Percentiles rank a stretch among this genome's conserved stretches.
These are phyloP conservation scores for Sebastes matsubarae DNA, from an alignment of 2,797 vertebrate genomes.

Conservation along the genomic window DNA sequence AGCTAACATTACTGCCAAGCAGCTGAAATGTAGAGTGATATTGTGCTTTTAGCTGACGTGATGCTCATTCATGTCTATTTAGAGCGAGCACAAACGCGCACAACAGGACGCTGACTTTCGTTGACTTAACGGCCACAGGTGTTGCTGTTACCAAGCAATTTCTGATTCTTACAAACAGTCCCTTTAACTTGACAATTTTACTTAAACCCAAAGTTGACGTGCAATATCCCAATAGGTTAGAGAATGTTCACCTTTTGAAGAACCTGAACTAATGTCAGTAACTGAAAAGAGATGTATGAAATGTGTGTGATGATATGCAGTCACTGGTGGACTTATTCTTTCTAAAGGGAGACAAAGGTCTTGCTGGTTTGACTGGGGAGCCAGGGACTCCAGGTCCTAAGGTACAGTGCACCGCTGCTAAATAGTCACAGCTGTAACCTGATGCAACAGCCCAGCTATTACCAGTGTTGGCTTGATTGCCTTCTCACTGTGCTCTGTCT, in stretches of 20 bases:
- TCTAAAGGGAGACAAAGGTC: conserved; percentile 73
- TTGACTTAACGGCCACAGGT: too few relatives aligned
- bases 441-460: background rate
- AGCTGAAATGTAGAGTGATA: too few relatives aligned
- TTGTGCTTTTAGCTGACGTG: too few relatives aligned
- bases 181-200: background rate
- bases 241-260: background rate
- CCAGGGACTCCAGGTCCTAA: conserved; percentile 65
- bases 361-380: conserved; percentile 58
- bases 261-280: background rate
- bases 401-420: conserved; percentile 57
- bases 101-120: too few relatives aligned
- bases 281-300: background rate
- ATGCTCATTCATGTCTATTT: too few relatives aligned
- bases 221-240: background rate
- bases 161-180: too few relatives aligned
- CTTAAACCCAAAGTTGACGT: background rate
- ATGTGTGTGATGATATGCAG: background rate
- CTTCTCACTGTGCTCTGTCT: background rate
- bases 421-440: background rate
- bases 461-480: background rate
- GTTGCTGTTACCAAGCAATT: too few relatives aligned
- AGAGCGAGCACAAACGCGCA: too few relatives aligned
- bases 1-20: too few relatives aligned
- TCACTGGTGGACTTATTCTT: background rate